phyloP scores from a whole-genome alignment of 2,113 vertebrate species.

The Amblyornis subalaris region DNA sequence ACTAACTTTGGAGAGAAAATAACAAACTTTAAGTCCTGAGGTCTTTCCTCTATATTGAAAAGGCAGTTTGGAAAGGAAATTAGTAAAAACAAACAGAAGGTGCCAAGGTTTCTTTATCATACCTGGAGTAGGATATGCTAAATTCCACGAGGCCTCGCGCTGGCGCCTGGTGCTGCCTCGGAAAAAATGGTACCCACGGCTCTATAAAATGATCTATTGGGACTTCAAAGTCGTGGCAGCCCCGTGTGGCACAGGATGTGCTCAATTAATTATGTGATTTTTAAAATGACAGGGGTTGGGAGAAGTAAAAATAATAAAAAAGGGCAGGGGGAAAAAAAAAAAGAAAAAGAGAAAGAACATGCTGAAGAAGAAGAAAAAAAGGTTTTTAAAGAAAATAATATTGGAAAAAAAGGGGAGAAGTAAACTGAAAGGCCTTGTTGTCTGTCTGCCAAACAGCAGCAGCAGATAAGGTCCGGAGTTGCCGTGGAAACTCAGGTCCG shows the following conservation, averaged over 20 bases:
- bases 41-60: slow-evolving; percentile 75
- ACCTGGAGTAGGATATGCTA: slow-evolving; percentile 74
- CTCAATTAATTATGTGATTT: slow-evolving; percentile 83
- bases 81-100: slow-evolving; percentile 75
- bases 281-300: slow-evolving; percentile 79
- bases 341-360: background rate
- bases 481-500: slow-evolving; percentile 84
- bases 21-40: slow-evolving; percentile 66
- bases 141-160: slow-evolving; percentile 56
- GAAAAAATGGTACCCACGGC: slow-evolving; percentile 70
- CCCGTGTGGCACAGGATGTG: slow-evolving; percentile 79
- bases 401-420: slow-evolving; percentile 40
- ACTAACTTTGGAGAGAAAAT: slow-evolving; percentile 72
- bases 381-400: slow-evolving; percentile 69
- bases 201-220: slow-evolving; percentile 78
- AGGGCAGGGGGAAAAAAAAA: background rate
- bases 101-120: slow-evolving; percentile 77
- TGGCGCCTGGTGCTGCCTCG: slow-evolving; percentile 68
- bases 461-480: slow-evolving; percentile 91
- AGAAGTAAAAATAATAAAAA: slow-evolving; percentile 75
- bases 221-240: slow-evolving; percentile 78
- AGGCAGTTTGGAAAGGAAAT: slow-evolving; percentile 76
- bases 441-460: slow-evolving; percentile 82
- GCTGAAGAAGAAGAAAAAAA: slow-evolving; percentile 56
- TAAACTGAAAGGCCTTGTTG: slow-evolving; percentile 84